Conservation (phyloP, 2,113 vertebrate species). For the Siniperca chuatsi region DNA sequence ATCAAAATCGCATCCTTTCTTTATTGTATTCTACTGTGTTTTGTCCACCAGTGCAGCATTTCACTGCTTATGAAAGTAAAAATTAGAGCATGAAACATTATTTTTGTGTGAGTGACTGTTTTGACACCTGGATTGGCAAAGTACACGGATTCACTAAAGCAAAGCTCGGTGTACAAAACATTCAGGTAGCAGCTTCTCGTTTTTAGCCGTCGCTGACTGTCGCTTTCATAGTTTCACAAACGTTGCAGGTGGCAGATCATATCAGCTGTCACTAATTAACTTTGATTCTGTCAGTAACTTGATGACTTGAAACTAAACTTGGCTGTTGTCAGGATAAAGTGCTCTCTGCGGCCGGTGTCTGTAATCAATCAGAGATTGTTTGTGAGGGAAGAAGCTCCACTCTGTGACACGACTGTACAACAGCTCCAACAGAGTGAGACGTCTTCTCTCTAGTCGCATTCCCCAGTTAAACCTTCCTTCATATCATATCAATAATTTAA, state of each 20-base stretch:
- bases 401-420: too few relatives aligned
- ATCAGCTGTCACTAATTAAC: not conserved
- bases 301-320: not conserved
- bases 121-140: too few relatives aligned
- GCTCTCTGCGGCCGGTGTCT: not conserved
- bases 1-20: too few relatives aligned
- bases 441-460: not conserved
- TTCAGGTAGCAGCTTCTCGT: not conserved
- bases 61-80: too few relatives aligned
- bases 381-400: too few relatives aligned
- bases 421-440: too few relatives aligned
- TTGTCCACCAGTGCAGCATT: too few relatives aligned
- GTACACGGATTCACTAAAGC: too few relatives aligned
- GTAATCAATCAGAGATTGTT: too few relatives aligned
- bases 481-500: not conserved
- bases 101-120: not conserved
- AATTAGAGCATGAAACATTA: too few relatives aligned
- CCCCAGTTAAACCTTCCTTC: not conserved
- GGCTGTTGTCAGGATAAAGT: not conserved
- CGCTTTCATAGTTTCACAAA: not conserved
- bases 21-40: too few relatives aligned
- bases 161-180: not conserved
- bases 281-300: not conserved
- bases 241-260: not conserved
- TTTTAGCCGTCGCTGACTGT: not conserved